Evolutionary conservation across 2,888 invertebrate species (phyloP), one percentile per base, ranked within the genome.

Genomic region (Helleia helle): DNA sequence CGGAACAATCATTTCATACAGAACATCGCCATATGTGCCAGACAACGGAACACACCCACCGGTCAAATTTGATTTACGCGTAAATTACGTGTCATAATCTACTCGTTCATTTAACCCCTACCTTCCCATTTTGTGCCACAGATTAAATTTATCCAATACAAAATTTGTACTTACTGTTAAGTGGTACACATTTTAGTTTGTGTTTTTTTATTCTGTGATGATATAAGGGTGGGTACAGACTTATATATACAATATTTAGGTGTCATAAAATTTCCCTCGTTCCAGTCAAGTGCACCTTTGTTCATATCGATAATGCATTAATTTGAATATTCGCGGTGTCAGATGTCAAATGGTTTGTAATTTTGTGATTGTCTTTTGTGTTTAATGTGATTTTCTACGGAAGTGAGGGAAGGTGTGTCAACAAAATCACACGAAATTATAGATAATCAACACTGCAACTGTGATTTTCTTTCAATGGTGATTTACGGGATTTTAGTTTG

Each of bases 281-380:
- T 67, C 62, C 65, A 71, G 64, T 70, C 76, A 64, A 73, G 70
- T 72, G 76, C 74, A 71, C 77, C 71, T 75, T 63, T n/a, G n/a
- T n/a, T 67, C 64, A 55, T 73, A 81, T 83, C 67, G 77, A 71
- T 81, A 83, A 84, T 79, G 77, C 84, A 77, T 80, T 83, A 84
- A 84, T 84, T 84, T 81, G 77, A 81, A 84, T 81, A 83, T 83
- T 83, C 83, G 80, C 81, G 76, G 83, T 83, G 83, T 84, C 83
- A 83, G 71, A 83, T 84, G 83, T 84, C 83, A 84, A 83, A 81
- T 79, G 80, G 74, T 79, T 77, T 65, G 74, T 83, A 83, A 83
- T 83, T 83, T 77, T 65, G 58, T 71, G 62, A 74, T 70, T 74
- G 68, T 76, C 59, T 59, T 54, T 64, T 66, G 57, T n/a, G n/a